Percentiles rank a stretch among this genome's conserved stretches.
phyloP scores from a whole-genome alignment of 2,888 invertebrate species.

The Biston stratarius region DNA sequence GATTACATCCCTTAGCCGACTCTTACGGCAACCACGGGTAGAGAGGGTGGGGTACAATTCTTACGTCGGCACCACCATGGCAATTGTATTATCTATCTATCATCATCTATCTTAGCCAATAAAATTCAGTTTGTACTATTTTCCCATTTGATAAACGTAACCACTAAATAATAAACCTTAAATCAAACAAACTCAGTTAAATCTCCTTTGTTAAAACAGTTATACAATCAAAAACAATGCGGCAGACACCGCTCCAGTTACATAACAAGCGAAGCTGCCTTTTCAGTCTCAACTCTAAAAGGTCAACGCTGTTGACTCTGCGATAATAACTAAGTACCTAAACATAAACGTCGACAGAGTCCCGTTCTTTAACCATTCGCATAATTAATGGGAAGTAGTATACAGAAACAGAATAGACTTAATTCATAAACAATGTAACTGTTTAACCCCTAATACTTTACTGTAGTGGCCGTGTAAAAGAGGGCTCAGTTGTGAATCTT shows the following conservation, averaged over 20 bases:
- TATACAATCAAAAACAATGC: slow-evolving; percentile 26
- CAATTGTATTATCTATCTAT: no score
- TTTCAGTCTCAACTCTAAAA: slow-evolving; percentile 29
- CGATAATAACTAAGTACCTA: slow-evolving; percentile 17
- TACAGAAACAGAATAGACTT: slow-evolving; percentile 12
- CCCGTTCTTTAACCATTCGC: slow-evolving; percentile 22
- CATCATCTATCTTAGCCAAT: no score
- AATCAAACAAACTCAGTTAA: slow-evolving; percentile 2
- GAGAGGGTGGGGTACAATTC: no score
- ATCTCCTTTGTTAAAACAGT: slow-evolving; percentile 13
- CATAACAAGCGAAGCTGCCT: slow-evolving; percentile 23
- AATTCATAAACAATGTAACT: slow-evolving; percentile 41
- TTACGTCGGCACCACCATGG: no score
- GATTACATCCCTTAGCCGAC: no score
- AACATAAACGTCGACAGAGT: slow-evolving; percentile 15
- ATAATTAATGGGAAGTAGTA: slow-evolving; percentile 23
- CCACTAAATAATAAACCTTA: slow-evolving; percentile 3
- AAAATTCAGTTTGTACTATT: no score
- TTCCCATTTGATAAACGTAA: no score
- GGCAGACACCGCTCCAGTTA: slow-evolving; percentile 14
- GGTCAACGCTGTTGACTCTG: slow-evolving; percentile 23
- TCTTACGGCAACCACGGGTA: no score
- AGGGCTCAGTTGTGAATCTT: no score
- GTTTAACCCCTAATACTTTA: slow-evolving; percentile 24
- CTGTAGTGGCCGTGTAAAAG: no score